These are phyloP conservation scores for Sarcophaga peregrina DNA, from an alignment of 1,140 invertebrate genomes.

Conservation along the genomic window DNA sequence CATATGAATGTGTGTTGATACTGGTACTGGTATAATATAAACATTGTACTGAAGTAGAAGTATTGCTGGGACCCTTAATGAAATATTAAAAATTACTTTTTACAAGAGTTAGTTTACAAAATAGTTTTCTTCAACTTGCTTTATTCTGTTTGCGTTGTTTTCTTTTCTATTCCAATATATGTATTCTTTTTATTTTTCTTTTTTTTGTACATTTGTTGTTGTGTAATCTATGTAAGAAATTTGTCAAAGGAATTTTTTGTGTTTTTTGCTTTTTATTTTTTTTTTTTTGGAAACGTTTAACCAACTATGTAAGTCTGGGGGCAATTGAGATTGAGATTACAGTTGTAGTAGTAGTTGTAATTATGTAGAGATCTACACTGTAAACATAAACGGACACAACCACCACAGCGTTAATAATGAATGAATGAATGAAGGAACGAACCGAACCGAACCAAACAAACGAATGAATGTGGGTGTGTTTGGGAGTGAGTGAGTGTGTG, in stretches of 20 bases:
- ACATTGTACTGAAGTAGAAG: background rate
- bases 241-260: background rate
- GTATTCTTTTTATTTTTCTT: background rate
- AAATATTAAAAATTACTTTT: constrained; percentile 38
- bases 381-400: too few relatives aligned
- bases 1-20: too few relatives aligned
- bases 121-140: background rate
- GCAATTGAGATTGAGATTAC: background rate
- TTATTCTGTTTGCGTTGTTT: too few relatives aligned
- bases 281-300: background rate
- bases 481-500: too few relatives aligned
- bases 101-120: background rate
- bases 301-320: background rate
- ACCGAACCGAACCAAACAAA: too few relatives aligned
- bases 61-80: background rate
- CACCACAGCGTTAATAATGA: constrained; percentile 13
- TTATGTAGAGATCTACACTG: background rate
- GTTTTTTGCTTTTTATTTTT: too few relatives aligned
- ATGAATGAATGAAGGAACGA: background rate
- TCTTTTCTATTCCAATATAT: too few relatives aligned
- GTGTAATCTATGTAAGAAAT: background rate
- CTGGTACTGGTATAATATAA: too few relatives aligned
- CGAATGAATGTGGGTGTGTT: too few relatives aligned
- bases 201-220: too few relatives aligned
- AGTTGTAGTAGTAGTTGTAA: background rate